Evolutionary conservation across 2,113 vertebrate species (phyloP).

Genomic region (Chauna torquata): DNA sequence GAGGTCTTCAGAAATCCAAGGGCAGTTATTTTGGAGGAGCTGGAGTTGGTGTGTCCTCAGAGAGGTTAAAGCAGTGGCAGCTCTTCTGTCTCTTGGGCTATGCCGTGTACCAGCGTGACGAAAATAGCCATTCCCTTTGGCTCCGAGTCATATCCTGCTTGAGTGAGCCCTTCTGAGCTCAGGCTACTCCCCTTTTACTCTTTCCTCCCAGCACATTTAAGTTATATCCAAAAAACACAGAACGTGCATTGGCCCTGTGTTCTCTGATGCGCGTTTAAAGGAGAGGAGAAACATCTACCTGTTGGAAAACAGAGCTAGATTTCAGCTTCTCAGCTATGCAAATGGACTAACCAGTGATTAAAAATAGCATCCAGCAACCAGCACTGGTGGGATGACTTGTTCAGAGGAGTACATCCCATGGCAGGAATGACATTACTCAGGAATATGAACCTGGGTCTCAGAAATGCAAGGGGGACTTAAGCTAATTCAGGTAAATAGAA

Average conservation of each 20-base stretch:
- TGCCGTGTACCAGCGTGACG: neutral
- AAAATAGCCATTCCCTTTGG: constrained; percentile 37
- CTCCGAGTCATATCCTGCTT: constrained; percentile 43
- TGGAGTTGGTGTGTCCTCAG: neutral
- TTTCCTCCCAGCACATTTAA: constrained; percentile 1
- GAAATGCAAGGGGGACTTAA: neutral
- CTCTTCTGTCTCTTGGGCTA: constrained; percentile 27
- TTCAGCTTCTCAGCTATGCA: neutral
- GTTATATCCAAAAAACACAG: neutral
- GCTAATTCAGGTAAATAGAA: neutral
- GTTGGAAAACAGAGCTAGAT: rapidly evolving
- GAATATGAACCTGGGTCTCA: neutral
- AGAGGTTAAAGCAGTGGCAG: neutral
- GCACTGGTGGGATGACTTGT: neutral
- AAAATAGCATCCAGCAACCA: neutral
- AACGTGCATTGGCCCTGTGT: rapidly evolving
- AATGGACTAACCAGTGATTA: rapidly evolving
- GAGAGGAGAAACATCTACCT: neutral
- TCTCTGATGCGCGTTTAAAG: neutral
- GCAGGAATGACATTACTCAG: neutral
- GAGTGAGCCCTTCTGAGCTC: constrained; percentile 14
- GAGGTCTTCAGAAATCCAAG: neutral
- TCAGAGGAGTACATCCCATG: neutral
- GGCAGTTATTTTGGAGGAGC: neutral
- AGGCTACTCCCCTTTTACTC: constrained; percentile 23